Evolutionary conservation across 2,113 vertebrate species (phyloP), one percentile per base, ranked within the genome.

Genomic region (Triplophysa dalaica): DNA sequence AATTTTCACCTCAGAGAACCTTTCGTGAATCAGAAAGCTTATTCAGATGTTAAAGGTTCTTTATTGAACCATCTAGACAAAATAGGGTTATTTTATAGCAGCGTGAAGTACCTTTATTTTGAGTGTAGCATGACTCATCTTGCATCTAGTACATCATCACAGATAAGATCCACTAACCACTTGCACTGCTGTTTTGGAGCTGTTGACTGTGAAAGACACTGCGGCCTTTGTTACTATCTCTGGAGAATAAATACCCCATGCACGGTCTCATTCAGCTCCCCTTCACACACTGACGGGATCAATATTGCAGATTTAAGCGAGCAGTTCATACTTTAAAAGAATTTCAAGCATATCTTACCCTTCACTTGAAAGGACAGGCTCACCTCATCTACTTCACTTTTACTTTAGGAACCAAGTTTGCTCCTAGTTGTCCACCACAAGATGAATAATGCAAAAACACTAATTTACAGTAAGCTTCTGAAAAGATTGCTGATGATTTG

Each of bases 61-160:
- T 38, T 38, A 38, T 38, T 38, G 33, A 38, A 38, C 33, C 33
- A 38, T 38, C 7, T 38, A 38, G 33, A 38, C 6, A 8, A 7
- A 38, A 38, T 4, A 38, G 1, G 33, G 33, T 38, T 38, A 38
- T 38, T 38, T 6, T 38, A 38, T 38, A 5, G 33, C 33, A 33
- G 33, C 33, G 1, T 38, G 33, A 38, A 38, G 33, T 6, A 38
- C 6, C 33, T 7, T 38, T 7, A 7, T 38, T 38, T 38, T 1
- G 33, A 7, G 6, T 38, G 33, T 7, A 45, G 43, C 11, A 2
- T 17, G 14, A 48, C 52, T 48, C 43, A 72, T 45, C 33, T 70
- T 38, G 26, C 65, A 54, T 77, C 9, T 77, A 79, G 76, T 81
- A 78, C 81, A 82, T 84, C 82, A 81, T 83, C 82, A 78, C 68